phyloP scores from a whole-genome alignment of 2,888 invertebrate species.

The Drosophila neonasuta region DNA sequence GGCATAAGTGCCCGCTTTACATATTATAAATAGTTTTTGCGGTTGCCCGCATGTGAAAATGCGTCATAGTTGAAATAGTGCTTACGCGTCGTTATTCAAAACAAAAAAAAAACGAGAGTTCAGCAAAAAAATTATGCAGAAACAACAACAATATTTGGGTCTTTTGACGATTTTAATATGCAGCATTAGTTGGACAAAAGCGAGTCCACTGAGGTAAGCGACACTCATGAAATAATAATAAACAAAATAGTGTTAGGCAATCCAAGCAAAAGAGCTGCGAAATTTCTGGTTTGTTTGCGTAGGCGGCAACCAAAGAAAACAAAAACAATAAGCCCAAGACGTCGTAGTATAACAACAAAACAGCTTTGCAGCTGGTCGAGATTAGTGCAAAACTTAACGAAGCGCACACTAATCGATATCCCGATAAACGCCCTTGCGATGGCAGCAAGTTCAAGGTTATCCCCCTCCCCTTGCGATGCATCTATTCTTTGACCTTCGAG shows the following conservation, averaged over 20 bases:
- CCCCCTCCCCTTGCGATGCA: not conserved
- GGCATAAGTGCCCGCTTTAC: not conserved
- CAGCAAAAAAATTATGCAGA: constrained; percentile 39
- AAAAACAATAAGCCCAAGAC: constrained; percentile 8
- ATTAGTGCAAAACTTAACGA: not conserved
- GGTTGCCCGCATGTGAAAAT: constrained; percentile 21
- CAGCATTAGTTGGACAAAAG: constrained; percentile 22
- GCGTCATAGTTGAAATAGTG: constrained; percentile 37
- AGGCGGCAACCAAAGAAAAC: constrained; percentile 13
- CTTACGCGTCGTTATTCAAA: constrained; percentile 33
- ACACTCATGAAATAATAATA: not conserved
- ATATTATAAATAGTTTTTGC: constrained; percentile 2
- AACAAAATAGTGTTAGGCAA: constrained; percentile 5
- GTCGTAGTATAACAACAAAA: not conserved
- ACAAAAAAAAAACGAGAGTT: constrained; percentile 12
- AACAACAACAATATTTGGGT: constrained; percentile 37
- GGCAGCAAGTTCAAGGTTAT: constrained; percentile 68
- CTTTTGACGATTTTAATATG: constrained; percentile 29
- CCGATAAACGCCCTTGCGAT: constrained; percentile 29
- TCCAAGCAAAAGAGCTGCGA: constrained; percentile 6
- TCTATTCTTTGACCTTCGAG: not conserved
- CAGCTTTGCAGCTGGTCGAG: not conserved
- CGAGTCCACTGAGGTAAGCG: constrained; percentile 46
- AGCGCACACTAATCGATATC: constrained; percentile 44
- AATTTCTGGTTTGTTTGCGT: constrained; percentile 31